A percentile compares a stretch with the other conserved stretches of the same genome.
These are phyloP conservation scores for Anabacerthia variegaticeps DNA, from an alignment of 2,797 vertebrate genomes.

Conservation along the genomic window DNA sequence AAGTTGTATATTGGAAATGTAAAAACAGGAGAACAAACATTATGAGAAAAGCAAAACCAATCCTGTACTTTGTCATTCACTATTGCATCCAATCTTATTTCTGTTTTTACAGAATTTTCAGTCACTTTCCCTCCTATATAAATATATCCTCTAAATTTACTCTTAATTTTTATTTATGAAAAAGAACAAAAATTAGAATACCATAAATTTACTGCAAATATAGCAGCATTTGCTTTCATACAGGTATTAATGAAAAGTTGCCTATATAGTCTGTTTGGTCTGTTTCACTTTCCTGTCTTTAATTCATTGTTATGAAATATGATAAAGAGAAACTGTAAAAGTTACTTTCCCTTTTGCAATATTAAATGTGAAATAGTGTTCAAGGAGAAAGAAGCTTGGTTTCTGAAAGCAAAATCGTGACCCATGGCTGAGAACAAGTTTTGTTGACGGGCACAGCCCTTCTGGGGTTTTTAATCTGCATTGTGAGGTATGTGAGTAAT, in stretches of 20 bases:
- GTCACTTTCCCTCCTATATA: background rate
- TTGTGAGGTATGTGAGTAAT: background rate
- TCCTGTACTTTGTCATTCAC: background rate
- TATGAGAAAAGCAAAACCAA: background rate
- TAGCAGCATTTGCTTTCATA: background rate
- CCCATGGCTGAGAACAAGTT: background rate
- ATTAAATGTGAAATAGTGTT: background rate
- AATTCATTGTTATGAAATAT: background rate
- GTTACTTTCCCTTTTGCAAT: background rate
- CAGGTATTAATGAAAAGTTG: background rate
- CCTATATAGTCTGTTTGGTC: background rate
- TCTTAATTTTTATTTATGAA: background rate
- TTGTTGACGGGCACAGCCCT: background rate
- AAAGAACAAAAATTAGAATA: background rate
- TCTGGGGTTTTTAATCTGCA: conserved; percentile 7
- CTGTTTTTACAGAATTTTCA: background rate
- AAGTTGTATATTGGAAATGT: background rate
- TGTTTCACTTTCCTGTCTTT: background rate
- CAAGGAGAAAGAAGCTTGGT: background rate
- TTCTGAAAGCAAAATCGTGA: background rate
- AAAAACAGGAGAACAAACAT: background rate
- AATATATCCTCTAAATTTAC: background rate
- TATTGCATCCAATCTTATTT: background rate
- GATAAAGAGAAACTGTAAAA: background rate
- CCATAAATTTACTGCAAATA: background rate